These are phyloP conservation scores for Caenorhabditis latens DNA, from an alignment of 1,140 invertebrate genomes.

Conservation along the genomic window DNA sequence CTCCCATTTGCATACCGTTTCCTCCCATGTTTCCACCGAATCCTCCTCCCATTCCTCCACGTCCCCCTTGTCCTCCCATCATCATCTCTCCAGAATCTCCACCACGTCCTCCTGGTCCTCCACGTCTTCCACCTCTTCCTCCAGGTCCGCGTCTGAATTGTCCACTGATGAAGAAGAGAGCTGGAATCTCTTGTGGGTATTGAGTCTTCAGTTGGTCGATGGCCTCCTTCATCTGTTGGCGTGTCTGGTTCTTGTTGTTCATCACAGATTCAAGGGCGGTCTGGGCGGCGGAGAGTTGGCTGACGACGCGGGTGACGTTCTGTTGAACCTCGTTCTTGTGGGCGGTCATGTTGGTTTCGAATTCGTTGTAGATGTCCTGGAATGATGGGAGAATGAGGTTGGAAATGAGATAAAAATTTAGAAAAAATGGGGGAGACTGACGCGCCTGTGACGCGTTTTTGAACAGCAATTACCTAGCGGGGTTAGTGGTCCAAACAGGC, in stretches of 20 bases:
- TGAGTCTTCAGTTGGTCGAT: conserved; percentile 7
- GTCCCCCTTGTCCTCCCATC: not conserved
- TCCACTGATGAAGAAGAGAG: conserved; percentile 42
- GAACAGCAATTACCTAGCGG: no score
- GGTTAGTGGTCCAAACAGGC: no score
- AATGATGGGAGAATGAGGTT: not conserved
- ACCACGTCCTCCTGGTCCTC: conserved; percentile 2
- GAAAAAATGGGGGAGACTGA: no score
- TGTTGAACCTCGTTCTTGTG: conserved; percentile 21
- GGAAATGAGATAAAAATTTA: no score
- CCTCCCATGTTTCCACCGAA: not conserved
- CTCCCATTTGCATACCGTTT: not conserved
- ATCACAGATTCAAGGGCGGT: not conserved
- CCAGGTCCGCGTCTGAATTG: conserved; percentile 1
- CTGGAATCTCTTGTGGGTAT: conserved; percentile 47
- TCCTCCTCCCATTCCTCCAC: conserved; percentile 1
- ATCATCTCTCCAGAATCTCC: not conserved
- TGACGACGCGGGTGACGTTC: conserved; percentile 31
- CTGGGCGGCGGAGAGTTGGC: conserved; percentile 23
- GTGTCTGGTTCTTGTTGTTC: conserved; percentile 39
- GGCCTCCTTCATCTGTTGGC: conserved; percentile 21
- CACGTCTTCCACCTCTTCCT: not conserved
- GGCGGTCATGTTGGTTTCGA: conserved; percentile 44
- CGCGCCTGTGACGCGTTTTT: no score
- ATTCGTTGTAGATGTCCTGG: conserved; percentile 21